Base-by-base conservation (phyloP, 1,140 invertebrate genomes). In the Calycopis cecrops region DNA sequence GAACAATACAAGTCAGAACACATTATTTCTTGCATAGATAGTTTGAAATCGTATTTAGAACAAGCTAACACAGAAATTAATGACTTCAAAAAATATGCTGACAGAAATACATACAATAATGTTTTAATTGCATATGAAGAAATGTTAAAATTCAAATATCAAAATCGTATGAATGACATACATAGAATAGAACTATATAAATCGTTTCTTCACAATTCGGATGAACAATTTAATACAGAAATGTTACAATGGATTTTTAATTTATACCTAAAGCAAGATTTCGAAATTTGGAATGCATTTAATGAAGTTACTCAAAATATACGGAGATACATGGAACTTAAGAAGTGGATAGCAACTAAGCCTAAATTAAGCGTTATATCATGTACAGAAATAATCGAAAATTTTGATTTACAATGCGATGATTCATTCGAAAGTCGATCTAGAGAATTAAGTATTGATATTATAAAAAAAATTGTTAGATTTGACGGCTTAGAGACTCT, bases 91-190 rank as follows among this genome's bases (percentile, higher is more conserved):
- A 38, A 0, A 12, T 52, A 52, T 52, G 17, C 6, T 9, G 50
- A 52, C 9, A 52, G 17, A 17, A 40, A 38, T 35, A 17, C 21
- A 9, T 52, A 52, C n/a, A 52, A 52, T 17, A 52, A 40, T 2
- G 38, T 37, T 52, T 42, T 52, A 9, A 52, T 38, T 17, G 50
- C 35, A 3, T 52, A 52, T 17, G 50, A 52, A 12, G 51, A 52
- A 21, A 52, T 52, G 51, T 38, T 52, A 14, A 3, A 52, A 42
- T 52, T 28, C 21, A 2, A 50, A 17, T 14, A 50, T 9, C 8
- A 28, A 3, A 0, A 12, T n/a, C 12, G 28, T 9, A 35, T 6
- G 16, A 7, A 35, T 6, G 16, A 51, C 17, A 21, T 14, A 7
- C 12, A n/a, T 40, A 52, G 38, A 38, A 10, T 14, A 9, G 9